phyloP scores from a whole-genome alignment of 2,113 vertebrate species.

The Brachypodius melanocephalos region DNA sequence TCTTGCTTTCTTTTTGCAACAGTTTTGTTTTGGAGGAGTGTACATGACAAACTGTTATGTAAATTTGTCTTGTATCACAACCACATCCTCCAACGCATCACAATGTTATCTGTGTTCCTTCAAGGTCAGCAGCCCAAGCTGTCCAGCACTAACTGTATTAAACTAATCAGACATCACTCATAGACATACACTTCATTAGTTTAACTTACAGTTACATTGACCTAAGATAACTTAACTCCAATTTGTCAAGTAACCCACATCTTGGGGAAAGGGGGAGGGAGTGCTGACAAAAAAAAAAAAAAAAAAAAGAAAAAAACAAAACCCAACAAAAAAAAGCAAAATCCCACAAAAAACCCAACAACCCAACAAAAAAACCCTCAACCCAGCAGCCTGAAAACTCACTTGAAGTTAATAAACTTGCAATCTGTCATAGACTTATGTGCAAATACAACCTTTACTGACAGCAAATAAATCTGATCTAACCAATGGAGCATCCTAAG shows the following conservation, averaged over 20 bases:
- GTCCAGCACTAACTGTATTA: conserved; percentile 65
- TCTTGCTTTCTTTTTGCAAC: conserved; percentile 45
- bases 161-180: conserved; percentile 69
- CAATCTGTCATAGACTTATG: conserved; percentile 60
- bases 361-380: conserved; percentile 6
- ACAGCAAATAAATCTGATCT: conserved; percentile 50
- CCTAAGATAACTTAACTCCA: conserved; percentile 68
- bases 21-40: conserved; percentile 59
- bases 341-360: not conserved
- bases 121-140: conserved; percentile 70
- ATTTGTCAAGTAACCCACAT: conserved; percentile 68
- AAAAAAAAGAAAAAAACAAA: not conserved
- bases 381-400: conserved; percentile 59
- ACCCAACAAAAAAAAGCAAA: not conserved
- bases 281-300: not conserved
- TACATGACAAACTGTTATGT: conserved; percentile 61
- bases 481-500: conserved; percentile 45
- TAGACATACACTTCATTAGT: conserved; percentile 69
- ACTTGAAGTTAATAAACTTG: conserved; percentile 60
- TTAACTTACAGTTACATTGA: conserved; percentile 70
- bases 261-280: conserved; percentile 25
- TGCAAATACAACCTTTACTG: conserved; percentile 61
- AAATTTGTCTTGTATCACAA: conserved; percentile 58
- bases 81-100: conserved; percentile 60
- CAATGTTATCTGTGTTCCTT: conserved; percentile 73